Evolutionary conservation across 2,113 vertebrate species (phyloP), one percentile per base, ranked within the genome.

Genomic region (Thamnophis sirtalis): DNA sequence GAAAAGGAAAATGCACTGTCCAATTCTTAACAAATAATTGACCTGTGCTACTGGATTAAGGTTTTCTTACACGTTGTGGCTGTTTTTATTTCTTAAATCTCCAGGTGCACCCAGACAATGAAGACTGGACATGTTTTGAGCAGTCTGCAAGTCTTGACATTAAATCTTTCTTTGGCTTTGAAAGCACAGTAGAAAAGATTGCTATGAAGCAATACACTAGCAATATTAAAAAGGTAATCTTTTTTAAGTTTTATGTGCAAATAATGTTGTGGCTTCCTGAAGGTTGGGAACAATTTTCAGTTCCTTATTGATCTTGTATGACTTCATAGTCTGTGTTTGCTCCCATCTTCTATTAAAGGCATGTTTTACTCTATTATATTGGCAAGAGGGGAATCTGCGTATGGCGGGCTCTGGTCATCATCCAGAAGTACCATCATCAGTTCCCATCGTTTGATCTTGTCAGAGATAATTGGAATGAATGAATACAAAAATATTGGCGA

Each of bases 131-230:
- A 5, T 99, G 99, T 97, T 99, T 99, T 93, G 98, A 99, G 56
- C 99, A 99, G 96, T 98, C 98, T 5, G 99, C 99, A 56, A 99
- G 98, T 95, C 97, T 99, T 96, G 99, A 99, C 93, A 99, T 99
- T 86, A 99, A 99, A 95, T 99, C 99, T 17, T 99, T 99, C 95
- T 99, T 99, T 95, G 99, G 99, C 91, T 99, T 99, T 93, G 99
- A 99, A 97, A 99, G 98, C 97, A 98, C 98, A 8, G 99, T 99
- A 55, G 99, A 99, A 97, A 99, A 99, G 96, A 98, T 99, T 56
- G 98, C 98, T 21, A 99, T 99, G 98, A 99, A 98, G 93, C 99
- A 99, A 9, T 99, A 99, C 33, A 98, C 98, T 89, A 98, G 97
- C 96, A 99, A 98, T 96, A 99, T 99, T 95, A 99, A 99, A 95